phyloP scores from a whole-genome alignment of 2,797 vertebrate genomes.

The Acrossocheilus wenchowensis region DNA sequence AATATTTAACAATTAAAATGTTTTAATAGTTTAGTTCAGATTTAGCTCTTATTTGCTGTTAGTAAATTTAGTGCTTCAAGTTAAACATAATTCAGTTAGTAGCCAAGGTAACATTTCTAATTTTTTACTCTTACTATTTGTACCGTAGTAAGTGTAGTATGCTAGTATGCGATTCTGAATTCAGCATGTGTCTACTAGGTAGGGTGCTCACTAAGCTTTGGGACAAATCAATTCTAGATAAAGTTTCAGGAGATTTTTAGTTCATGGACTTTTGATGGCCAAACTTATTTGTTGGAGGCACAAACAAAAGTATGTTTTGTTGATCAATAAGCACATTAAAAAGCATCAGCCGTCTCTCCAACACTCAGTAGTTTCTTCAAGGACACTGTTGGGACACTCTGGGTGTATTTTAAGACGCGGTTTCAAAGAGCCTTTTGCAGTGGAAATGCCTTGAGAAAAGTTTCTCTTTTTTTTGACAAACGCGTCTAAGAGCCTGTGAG shows the following conservation, averaged over 20 bases:
- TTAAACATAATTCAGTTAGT: too few species aligned
- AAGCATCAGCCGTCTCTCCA: not conserved
- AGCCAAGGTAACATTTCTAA: too few species aligned
- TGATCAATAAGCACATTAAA: slow-evolving; percentile 36
- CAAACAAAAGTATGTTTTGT: slow-evolving; percentile 25
- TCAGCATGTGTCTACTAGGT: not conserved
- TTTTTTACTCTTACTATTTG: not conserved
- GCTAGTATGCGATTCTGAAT: not conserved
- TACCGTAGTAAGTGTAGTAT: not conserved
- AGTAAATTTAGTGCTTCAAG: too few species aligned
- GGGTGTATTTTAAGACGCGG: slow-evolving; percentile 16
- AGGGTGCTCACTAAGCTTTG: not conserved
- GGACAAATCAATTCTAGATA: too few species aligned
- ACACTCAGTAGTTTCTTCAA: slow-evolving; percentile 21
- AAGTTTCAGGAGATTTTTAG: not conserved
- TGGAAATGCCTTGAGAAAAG: slow-evolving; percentile 28
- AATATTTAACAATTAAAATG: not conserved
- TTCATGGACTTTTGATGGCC: not conserved
- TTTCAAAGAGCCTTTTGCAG: slow-evolving; percentile 13
- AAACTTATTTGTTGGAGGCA: slow-evolving; percentile 28
- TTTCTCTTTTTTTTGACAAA: not conserved
- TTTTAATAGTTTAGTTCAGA: not conserved
- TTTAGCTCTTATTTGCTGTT: too few species aligned
- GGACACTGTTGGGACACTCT: not conserved
- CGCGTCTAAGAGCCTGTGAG: not conserved